Percentiles rank a stretch among this genome's conserved stretches.
phyloP scores from a whole-genome alignment of 1,140 invertebrate genomes.

The Neodiprion virginianus region DNA sequence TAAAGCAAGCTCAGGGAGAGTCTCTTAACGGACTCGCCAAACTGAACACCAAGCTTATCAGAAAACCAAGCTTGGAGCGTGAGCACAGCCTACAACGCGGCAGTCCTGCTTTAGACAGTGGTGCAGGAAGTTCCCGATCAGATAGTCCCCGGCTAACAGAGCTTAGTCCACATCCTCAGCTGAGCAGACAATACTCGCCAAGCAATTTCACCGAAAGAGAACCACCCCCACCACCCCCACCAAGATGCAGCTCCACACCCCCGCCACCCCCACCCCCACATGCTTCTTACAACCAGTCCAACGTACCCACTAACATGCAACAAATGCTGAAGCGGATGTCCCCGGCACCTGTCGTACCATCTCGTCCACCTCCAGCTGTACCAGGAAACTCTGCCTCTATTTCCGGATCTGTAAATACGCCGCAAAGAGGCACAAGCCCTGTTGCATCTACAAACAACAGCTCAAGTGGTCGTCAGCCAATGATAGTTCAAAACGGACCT shows the following conservation, averaged over 20 bases:
- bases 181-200: constrained; percentile 62
- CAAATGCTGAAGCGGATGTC: constrained; percentile 87
- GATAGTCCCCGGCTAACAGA: constrained; percentile 77
- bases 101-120: constrained; percentile 86
- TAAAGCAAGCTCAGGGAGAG: constrained; percentile 71
- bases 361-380: constrained; percentile 64
- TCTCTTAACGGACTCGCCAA: constrained; percentile 66
- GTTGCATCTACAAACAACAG: constrained; percentile 65
- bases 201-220: constrained; percentile 64
- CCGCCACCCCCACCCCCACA: constrained; percentile 78
- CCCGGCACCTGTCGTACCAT: constrained; percentile 72
- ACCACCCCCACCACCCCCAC: constrained; percentile 77
- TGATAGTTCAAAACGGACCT: constrained; percentile 82
- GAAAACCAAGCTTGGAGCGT: constrained; percentile 86
- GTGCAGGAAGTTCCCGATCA: constrained; percentile 85
- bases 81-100: constrained; percentile 77
- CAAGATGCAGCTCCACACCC: constrained; percentile 68
- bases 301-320: constrained; percentile 74
- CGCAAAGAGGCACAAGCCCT: constrained; percentile 78
- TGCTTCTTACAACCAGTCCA: constrained; percentile 56
- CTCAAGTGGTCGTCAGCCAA: constrained; percentile 68
- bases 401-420: constrained; percentile 56
- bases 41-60: constrained; percentile 77
- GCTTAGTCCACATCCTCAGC: constrained; percentile 63
- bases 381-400: constrained; percentile 49